Evolutionary conservation across 2,113 vertebrate genomes (phyloP), one percentile per base, ranked within the genome.

Genomic region (Theristicus caerulescens): DNA sequence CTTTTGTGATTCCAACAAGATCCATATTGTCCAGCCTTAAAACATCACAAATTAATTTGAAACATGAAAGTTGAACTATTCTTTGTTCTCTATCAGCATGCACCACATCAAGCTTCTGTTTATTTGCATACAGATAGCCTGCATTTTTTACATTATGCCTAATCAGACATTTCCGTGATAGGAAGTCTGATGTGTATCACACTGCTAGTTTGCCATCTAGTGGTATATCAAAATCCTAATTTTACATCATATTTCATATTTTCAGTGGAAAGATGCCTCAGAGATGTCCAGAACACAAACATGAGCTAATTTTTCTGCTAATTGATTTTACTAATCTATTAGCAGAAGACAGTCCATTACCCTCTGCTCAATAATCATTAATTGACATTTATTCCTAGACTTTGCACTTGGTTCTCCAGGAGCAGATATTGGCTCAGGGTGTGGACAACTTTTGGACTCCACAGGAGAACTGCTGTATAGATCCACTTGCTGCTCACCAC

Each of bases 201-300:
- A 97, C 84, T 91, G 38, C 79, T 93, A 82, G 62, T 94, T 94
- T 96, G 95, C 97, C 97, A 97, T 95, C 97, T 97, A 97, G 97
- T 79, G 96, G 95, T 59, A 40, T 7, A 90, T 7, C 8, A 32
- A 54, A 86, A 55, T 27, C 5, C 1, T 8, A 36, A 40, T 91
- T 90, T 88, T 58, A 25, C 13, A 32, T 44, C 13, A 5, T 18
- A 16, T 80, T 85, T 67, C 38, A 29, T 47, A 2, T 55, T 91
- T 89, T 51, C 32, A 47, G 29, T 15, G 29, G n/a, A 74, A 90
- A 85, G 29, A 29, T 31, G 11, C 9, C 18, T 25, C 67, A 80
- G 51, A 58, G n/a, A 55, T 52, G 8, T n/a, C 42, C 16, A 76
- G 58, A 83, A 58, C 10, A 42, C 8, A 89, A 91, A 62, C 4